These are phyloP conservation scores for Megalops cyprinoides DNA, from an alignment of 2,797 vertebrate species.

Conservation along the genomic window DNA sequence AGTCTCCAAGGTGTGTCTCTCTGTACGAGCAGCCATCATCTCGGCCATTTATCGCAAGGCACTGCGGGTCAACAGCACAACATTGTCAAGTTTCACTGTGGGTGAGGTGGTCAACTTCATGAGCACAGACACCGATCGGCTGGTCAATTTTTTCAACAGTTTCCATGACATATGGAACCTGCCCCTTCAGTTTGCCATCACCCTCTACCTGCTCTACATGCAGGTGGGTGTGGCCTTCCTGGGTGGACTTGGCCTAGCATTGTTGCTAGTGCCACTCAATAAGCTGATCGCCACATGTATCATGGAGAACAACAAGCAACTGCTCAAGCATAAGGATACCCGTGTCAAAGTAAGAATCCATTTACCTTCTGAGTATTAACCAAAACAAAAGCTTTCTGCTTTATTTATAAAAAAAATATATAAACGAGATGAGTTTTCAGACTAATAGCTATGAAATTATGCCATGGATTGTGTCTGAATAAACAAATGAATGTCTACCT, in stretches of 20 bases:
- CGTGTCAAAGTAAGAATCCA: slow-evolving; percentile 85
- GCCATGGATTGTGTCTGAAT: too few species aligned
- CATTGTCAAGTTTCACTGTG: slow-evolving; percentile 70
- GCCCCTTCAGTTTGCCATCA: slow-evolving; percentile 82
- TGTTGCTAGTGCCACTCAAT: slow-evolving; percentile 91
- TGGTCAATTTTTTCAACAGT: slow-evolving; percentile 87
- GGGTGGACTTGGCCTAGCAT: slow-evolving; percentile 81
- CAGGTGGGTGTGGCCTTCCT: slow-evolving; percentile 91
- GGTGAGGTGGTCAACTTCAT: slow-evolving; percentile 93
- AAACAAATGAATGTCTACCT: too few species aligned
- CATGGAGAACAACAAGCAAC: slow-evolving; percentile 81
- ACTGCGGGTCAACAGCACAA: slow-evolving; percentile 75
- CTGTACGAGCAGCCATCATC: slow-evolving; percentile 78
- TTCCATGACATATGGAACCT: slow-evolving; percentile 96
- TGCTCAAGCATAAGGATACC: slow-evolving; percentile 87
- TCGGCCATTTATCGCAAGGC: slow-evolving; percentile 85
- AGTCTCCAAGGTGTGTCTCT: slow-evolving; percentile 80
- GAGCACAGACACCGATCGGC: slow-evolving; percentile 85
- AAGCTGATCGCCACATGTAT: slow-evolving; percentile 86
- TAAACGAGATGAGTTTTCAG: too few species aligned
- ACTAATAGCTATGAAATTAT: too few species aligned
- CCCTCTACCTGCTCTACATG: slow-evolving; percentile 88
- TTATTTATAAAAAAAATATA: too few species aligned
- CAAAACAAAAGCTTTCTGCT: too few species aligned
- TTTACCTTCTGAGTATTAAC: background rate